Evolutionary conservation across 2,113 vertebrate species (phyloP).

Genomic region (Chloropsis cyanopogon): DNA sequence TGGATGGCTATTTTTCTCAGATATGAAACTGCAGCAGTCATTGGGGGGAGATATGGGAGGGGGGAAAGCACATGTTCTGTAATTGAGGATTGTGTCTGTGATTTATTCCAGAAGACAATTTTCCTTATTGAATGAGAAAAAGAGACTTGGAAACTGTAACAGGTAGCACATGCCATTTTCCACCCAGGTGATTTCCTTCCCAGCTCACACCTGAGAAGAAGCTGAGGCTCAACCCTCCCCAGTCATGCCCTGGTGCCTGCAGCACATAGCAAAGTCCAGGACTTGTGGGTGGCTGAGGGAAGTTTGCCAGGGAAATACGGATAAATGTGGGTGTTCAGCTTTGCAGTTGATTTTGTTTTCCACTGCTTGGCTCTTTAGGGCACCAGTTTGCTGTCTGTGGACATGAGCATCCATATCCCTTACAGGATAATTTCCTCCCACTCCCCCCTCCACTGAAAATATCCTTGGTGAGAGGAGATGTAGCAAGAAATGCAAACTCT

Average conservation of each 20-base stretch:
- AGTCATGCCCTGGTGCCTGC: neutral
- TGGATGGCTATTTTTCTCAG: conserved; percentile 24
- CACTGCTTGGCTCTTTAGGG: neutral
- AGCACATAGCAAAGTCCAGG: neutral
- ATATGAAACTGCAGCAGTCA: neutral
- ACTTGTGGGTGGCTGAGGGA: neutral
- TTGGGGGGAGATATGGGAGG: neutral
- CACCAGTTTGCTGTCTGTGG: neutral
- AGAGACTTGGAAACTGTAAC: neutral
- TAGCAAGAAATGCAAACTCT: neutral
- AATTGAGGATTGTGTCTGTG: neutral
- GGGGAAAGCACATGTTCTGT: neutral
- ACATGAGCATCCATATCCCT: neutral
- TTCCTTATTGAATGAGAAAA: neutral
- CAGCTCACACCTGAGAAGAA: neutral
- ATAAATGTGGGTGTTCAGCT: neutral
- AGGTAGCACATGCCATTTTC: neutral
- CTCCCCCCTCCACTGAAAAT: neutral
- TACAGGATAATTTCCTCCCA: neutral
- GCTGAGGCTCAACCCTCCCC: neutral
- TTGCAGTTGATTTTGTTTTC: neutral
- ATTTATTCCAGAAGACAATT: neutral
- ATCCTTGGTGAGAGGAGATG: neutral
- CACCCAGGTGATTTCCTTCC: neutral
- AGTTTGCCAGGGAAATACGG: neutral